Evolutionary conservation across 2,797 vertebrate species (phyloP), one percentile per base, ranked within the genome.

Genomic region (Aselliscus stoliczkanus): DNA sequence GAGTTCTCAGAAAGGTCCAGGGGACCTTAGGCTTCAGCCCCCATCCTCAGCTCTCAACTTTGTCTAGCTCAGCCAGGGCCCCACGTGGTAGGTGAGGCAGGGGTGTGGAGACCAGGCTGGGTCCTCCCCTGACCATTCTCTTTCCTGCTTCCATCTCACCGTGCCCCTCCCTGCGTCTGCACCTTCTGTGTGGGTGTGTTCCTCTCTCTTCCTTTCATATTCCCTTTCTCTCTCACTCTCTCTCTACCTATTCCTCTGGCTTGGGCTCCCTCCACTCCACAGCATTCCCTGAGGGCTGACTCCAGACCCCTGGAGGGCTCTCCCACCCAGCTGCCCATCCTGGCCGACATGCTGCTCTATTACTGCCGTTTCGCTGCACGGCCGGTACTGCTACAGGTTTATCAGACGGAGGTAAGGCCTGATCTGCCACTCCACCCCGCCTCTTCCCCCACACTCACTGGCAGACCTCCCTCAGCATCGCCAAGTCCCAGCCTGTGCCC

Each of bases 261-360:
- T 12, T 2, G n/a, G 52, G 47, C 0, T 0, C 27, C 75, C 20
- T 0, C 50, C 5, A 0, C 9, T 17, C 77, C 89, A 47, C 98
- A 98, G 95, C 99, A 99, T 98, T 99, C 99, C 34, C 99, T 99
- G 87, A 99, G 99, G 97, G 98, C 97, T 0, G 99, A 99, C 81
- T 97, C 98, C 0, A 97, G 95, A 1, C 96, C 98, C 9, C 97
- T 97, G 96, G 98, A 99, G 31, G 98, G 98, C 47, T 97, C 98
- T 0, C 98, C 98, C 5, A 98, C 99, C 77, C 98, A 98, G 94
- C 98, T 99, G 92, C 99, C 99, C 88, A 99, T 99, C 98, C 98
- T 99, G 97, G 99, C 99, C 0, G 99, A 99, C 97, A 98, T 99
- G 99, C 98, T 99, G 72, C 99, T 99, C 37, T 99, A 99, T 97